Evolutionary conservation across 2,797 vertebrate genomes (phyloP).

Genomic region (Remorina albescens): DNA sequence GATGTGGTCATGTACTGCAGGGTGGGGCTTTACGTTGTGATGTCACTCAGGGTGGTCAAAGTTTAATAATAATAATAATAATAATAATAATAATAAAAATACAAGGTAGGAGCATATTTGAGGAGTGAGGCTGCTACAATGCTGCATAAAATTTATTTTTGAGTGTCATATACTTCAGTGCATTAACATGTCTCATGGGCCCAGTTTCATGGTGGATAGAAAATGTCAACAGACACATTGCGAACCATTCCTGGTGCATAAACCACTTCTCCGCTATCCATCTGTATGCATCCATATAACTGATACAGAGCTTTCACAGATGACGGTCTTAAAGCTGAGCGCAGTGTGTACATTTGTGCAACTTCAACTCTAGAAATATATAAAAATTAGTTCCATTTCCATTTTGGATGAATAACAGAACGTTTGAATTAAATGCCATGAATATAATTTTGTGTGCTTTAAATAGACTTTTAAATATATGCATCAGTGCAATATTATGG

Average conservation of each 20-base stretch:
- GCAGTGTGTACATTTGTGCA: not conserved
- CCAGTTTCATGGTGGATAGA: not conserved
- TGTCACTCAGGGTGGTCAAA: not conserved
- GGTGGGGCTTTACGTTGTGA: not conserved
- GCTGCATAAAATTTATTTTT: not conserved
- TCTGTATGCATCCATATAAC: not conserved
- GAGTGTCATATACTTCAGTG: not conserved
- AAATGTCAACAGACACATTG: not conserved
- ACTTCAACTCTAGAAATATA: no score
- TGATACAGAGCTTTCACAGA: not conserved
- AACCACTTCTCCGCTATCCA: not conserved
- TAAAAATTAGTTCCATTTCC: no score
- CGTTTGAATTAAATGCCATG: not conserved
- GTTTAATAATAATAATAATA: not conserved
- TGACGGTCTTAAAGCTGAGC: not conserved
- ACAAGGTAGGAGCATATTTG: not conserved
- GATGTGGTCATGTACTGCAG: not conserved
- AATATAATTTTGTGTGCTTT: no score
- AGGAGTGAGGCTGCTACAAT: not conserved
- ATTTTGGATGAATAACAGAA: not conserved
- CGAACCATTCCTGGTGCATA: not conserved
- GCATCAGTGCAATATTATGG: not conserved
- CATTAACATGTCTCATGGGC: not conserved
- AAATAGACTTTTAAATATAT: no score
- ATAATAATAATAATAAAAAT: no score